These are phyloP conservation scores for Cryptus viduatorius DNA, from an alignment of 2,888 invertebrate species.

Conservation along the genomic window DNA sequence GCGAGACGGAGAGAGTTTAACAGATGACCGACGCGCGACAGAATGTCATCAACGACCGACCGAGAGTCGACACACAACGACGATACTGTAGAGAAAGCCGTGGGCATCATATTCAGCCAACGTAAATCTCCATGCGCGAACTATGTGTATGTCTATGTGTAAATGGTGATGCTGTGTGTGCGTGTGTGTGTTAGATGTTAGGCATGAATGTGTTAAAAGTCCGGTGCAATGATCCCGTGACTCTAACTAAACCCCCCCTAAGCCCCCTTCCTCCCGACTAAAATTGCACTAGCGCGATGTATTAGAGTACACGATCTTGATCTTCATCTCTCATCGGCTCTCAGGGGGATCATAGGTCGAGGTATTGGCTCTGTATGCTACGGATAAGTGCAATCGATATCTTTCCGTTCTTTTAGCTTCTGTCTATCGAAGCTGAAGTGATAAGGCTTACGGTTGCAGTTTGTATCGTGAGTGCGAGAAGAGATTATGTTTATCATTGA, in stretches of 20 bases:
- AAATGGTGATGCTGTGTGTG: not conserved
- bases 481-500: not conserved
- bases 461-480: not conserved
- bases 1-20: constrained; percentile 38
- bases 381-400: constrained; percentile 24
- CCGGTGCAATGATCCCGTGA: constrained; percentile 64
- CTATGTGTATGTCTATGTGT: not conserved
- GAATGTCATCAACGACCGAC: constrained; percentile 59
- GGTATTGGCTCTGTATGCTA: not conserved
- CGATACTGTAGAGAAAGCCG: constrained; percentile 60
- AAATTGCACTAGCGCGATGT: constrained; percentile 57
- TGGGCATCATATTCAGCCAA: constrained; percentile 39
- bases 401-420: constrained; percentile 8
- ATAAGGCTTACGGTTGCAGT: constrained; percentile 5
- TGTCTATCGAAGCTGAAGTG: constrained; percentile 1
- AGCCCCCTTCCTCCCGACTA: constrained; percentile 28
- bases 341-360: constrained; percentile 62
- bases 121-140: constrained; percentile 16
- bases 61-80: constrained; percentile 39
- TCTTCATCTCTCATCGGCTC: constrained; percentile 64
- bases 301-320: constrained; percentile 66
- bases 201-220: constrained; percentile 24
- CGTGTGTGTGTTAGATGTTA: constrained; percentile 17
- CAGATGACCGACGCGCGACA: constrained; percentile 62
- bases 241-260: constrained; percentile 30